Evolutionary conservation across 2,888 invertebrate genomes (phyloP).

Genomic region (Meteorus cinctellus): DNA sequence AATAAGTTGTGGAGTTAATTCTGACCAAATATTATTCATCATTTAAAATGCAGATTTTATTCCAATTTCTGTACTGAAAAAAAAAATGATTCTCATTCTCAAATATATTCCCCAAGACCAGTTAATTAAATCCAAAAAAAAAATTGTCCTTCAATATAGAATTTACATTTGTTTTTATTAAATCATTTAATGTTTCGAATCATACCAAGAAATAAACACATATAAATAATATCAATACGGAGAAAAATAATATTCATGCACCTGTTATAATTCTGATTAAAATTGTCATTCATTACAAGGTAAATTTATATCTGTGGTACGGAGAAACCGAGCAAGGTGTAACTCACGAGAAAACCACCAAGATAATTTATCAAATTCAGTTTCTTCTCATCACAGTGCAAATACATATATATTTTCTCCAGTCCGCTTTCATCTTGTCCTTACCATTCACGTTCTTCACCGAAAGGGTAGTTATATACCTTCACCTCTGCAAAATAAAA

Average conservation of each 20-base stretch:
- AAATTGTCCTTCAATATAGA: no score
- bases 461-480: constrained; percentile 21
- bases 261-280: constrained; percentile 44
- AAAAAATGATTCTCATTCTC: no score
- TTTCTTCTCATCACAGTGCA: neutral
- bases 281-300: constrained; percentile 48
- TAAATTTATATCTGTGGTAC: constrained; percentile 38
- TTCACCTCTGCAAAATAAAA: constrained; percentile 22
- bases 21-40: no score
- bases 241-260: neutral
- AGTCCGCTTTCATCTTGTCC: constrained; percentile 2
- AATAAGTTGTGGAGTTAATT: no score
- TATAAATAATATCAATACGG: neutral
- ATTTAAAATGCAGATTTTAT: no score
- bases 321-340: neutral
- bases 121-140: no score
- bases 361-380: constrained; percentile 52
- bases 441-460: constrained; percentile 1
- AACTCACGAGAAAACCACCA: constrained; percentile 43
- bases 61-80: no score
- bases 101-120: no score
- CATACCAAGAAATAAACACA: neutral
- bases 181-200: neutral
- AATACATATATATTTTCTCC: constrained; percentile 15
- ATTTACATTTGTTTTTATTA: no score